A percentile compares a stretch with the other conserved stretches of the same genome.
Evolutionary conservation across 1,140 invertebrate species (phyloP).

Genomic region (Leptopilina clavipes): DNA sequence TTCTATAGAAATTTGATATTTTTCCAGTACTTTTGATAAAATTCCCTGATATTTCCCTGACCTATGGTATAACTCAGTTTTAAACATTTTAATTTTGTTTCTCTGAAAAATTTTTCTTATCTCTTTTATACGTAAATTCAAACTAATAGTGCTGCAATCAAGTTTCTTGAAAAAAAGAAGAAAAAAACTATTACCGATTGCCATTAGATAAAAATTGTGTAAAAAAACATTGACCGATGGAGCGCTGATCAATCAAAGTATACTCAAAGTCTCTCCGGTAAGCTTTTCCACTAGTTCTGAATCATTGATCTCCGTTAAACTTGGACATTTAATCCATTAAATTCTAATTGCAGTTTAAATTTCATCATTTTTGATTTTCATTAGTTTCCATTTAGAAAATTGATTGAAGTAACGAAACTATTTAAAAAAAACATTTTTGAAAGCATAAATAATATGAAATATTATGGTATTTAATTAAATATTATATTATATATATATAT

Average conservation of each 20-base stretch:
- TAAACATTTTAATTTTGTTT: too few species aligned
- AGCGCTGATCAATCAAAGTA: slow-evolving; percentile 8
- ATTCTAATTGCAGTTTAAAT: not conserved
- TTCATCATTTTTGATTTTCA: not conserved
- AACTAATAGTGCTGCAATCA: slow-evolving; percentile 1
- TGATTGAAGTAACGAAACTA: not conserved
- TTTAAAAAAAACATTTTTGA: not conserved
- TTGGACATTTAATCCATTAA: slow-evolving; percentile 11
- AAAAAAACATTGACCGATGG: slow-evolving; percentile 30
- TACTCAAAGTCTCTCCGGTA: slow-evolving; percentile 3
- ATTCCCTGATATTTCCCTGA: too few species aligned
- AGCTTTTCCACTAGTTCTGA: not conserved
- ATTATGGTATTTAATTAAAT: too few species aligned
- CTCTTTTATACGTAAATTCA: not conserved
- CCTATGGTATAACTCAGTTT: too few species aligned
- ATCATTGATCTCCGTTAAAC: slow-evolving; percentile 3
- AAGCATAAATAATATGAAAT: not conserved
- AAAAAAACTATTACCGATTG: not conserved
- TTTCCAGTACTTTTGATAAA: too few species aligned
- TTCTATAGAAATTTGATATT: too few species aligned
- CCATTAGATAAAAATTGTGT: not conserved
- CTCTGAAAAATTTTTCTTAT: not conserved
- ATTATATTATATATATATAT: too few species aligned
- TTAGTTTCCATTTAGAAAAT: not conserved
- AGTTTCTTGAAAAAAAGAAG: not conserved